Percentiles rank a stretch among this genome's conserved stretches.
These are phyloP conservation scores for Scylla paramamosain DNA, from an alignment of 1,140 invertebrate genomes.

Conservation along the genomic window DNA sequence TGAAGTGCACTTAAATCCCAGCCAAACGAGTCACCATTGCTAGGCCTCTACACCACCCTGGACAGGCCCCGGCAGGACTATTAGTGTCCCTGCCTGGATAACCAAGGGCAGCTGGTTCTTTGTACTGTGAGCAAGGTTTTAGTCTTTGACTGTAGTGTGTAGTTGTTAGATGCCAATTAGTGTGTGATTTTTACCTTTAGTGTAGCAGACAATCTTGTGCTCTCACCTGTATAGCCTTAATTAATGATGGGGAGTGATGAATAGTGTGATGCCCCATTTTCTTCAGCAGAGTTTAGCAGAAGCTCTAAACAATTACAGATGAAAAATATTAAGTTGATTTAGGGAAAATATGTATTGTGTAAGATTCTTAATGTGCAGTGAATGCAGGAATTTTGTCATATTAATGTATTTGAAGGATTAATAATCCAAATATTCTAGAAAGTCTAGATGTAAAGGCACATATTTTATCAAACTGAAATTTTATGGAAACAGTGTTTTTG, in stretches of 20 bases:
- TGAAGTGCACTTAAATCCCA: slow-evolving; percentile 14
- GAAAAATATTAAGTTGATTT: not conserved
- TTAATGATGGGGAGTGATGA: not conserved
- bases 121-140: slow-evolving; percentile 22
- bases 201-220: slow-evolving; percentile 3
- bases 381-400: not conserved
- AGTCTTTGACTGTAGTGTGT: not conserved
- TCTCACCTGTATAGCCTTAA: slow-evolving; percentile 13
- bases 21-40: not conserved
- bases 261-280: not conserved
- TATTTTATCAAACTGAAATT: not conserved
- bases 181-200: slow-evolving; percentile 24
- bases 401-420: not conserved
- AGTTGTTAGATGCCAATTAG: not conserved
- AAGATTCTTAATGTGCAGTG: not conserved
- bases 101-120: not conserved
- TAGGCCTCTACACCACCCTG: not conserved
- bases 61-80: not conserved
- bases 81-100: not conserved
- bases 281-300: not conserved
- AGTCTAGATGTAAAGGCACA: not conserved
- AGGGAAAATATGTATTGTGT: not conserved
- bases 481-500: not conserved
- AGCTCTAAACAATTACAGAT: not conserved
- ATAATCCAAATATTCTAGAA: not conserved